These are phyloP conservation scores for Meiosimyza decipiens DNA, from an alignment of 2,888 invertebrate genomes.

Conservation along the genomic window DNA sequence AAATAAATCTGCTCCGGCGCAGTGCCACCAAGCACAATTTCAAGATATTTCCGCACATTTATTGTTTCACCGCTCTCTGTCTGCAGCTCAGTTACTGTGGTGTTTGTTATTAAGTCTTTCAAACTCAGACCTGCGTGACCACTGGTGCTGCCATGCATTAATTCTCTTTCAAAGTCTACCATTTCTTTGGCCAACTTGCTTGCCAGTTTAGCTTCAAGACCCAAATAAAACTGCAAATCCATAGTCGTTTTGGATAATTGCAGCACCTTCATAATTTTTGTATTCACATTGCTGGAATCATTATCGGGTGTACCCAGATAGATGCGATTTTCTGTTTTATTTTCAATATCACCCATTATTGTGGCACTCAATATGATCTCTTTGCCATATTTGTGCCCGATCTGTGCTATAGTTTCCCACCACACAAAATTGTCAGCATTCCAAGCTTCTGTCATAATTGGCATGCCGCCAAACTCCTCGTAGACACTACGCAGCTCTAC, in stretches of 20 bases:
- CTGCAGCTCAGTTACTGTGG: conserved; percentile 48
- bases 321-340: conserved; percentile 50
- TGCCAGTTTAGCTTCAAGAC: conserved; percentile 45
- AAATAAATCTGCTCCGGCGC: conserved; percentile 54
- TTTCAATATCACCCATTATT: conserved; percentile 52
- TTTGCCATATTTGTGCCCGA: conserved; percentile 55
- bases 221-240: conserved; percentile 49
- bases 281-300: not conserved
- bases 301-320: conserved; percentile 52
- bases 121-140: conserved; percentile 37
- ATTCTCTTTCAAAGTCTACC: conserved; percentile 45
- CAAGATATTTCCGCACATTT: conserved; percentile 54
- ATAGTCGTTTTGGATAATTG: conserved; percentile 28
- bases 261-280: conserved; percentile 38
- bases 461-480: conserved; percentile 53
- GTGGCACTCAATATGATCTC: conserved; percentile 54
- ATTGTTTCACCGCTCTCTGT: conserved; percentile 46
- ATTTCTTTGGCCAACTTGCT: conserved; percentile 47
- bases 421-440: conserved; percentile 52
- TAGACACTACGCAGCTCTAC: conserved; percentile 47
- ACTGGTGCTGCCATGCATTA: conserved; percentile 41
- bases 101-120: conserved; percentile 44
- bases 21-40: conserved; percentile 50
- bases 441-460: conserved; percentile 45
- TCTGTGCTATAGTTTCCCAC: conserved; percentile 54